Evolutionary conservation across 2,113 vertebrate species (phyloP), one percentile per base, ranked within the genome.

Genomic region (Otolemur garnettii): DNA sequence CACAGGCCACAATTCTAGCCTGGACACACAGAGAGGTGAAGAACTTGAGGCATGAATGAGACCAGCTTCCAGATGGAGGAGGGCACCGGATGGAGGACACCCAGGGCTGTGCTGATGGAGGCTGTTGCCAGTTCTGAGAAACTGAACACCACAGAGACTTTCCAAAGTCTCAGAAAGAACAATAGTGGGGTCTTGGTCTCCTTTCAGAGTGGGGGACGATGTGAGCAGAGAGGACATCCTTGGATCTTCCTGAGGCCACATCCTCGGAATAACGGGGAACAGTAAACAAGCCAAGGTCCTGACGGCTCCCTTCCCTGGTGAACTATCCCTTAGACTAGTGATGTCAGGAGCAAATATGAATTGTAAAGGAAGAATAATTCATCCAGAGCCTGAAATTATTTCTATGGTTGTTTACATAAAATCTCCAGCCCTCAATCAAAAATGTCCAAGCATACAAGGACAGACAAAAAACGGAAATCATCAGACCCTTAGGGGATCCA

Each of bases 131-230:
- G 7, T n/a, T 18, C 7, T 12, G n/a, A 15, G 66, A 24, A 5
- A 53, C 4, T 1, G 18, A 57, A 35, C 19, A 24, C 18, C 11
- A 8, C 4, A 42, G 10, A 69, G 77, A 42, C 7, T 7, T 38
- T 60, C 68, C 21, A 0, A 14, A 17, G n/a, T 13, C 35, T 35
- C 22, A 12, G 3, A 62, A 14, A 26, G 53, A 57, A 38, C 22
- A 35, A 0, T 42, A 11, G 4, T 7, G 15, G 26, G 22, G 35
- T 9, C 53, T 53, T 6, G 7, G 21, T 7, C 15, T 72, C 74
- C 7, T 28, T 5, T 0, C 0, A 5, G 55, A 83, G 5, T 24
- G 42, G 30, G 15, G 19, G 2, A 50, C 18, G 0, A 4, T 8
- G 22, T 13, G 0, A 1, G 7, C 71, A 4, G 10, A 1, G 0